Base-by-base conservation (phyloP, 2,113 vertebrate genomes). In the Plectropomus leopardus region DNA sequence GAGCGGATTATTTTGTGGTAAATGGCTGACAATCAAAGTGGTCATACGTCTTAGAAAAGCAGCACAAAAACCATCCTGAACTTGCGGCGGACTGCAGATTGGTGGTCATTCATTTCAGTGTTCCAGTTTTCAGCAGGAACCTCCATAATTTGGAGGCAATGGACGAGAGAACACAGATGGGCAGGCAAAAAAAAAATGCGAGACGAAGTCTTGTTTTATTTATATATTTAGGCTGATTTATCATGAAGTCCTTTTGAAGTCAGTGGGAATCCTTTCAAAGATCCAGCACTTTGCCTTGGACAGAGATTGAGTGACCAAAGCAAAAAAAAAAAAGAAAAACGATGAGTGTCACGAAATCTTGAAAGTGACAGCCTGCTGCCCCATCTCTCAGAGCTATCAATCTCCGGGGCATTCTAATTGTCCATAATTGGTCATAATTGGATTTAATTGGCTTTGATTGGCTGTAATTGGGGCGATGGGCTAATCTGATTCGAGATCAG, bases 401-500 rank as follows among this genome's bases (percentile, higher is more conserved):
- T 92, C 92, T 91, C 90, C 21, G 32, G 83, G 85, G 83, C 90
- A 87, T 89, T 90, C 79, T 91, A 90, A 93, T 93, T 91, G 80
- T 80, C 77, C 82, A 78, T 92, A 93, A 94, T 92, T 93, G 89
- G 58, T 60, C 23, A 78, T 93, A 93, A 93, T 92, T 92, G 77
- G 59, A 72, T 90, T 89, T 89, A 91, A 93, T 92, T 92, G 90
- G 40, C 86, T 91, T 32, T 93, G 91, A 93, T 94, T 94, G 88
- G 85, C 84, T 88, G 85, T 94, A 94, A 94, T 93, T 94, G 87
- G 68, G 26, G 42, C 13, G 75, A 81, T 71, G 84, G 89, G 55
- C 72, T 92, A 91, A 93, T 94, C 93, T 92, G 91, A 93, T 93
- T 89, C 15, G 34, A 92, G 91, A 93, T 93, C 91, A 93, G 88